A percentile compares a stretch with the other conserved stretches of the same genome.
Conservation (phyloP, 2,888 invertebrate species). For the Leptopilina drosophilae region DNA sequence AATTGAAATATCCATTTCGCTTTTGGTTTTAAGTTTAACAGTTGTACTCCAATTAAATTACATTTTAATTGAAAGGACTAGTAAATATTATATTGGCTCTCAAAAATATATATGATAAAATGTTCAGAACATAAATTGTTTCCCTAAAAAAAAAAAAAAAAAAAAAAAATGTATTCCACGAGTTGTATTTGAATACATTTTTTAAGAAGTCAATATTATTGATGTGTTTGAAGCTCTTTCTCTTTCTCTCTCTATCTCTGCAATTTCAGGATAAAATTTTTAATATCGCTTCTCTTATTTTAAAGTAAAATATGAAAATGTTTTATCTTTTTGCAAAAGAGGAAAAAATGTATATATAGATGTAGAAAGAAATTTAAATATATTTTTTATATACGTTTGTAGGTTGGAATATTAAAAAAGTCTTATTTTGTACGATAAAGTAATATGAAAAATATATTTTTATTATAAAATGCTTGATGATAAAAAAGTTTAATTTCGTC, state of each 20-base stretch:
- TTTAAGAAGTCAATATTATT: slow-evolving; percentile 13
- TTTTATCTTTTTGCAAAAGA: too few relatives aligned
- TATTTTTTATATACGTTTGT: too few relatives aligned
- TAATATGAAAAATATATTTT: too few relatives aligned
- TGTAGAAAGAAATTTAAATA: too few relatives aligned
- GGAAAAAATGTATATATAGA: too few relatives aligned
- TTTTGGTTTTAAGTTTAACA: too few relatives aligned
- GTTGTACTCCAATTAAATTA: too few relatives aligned
- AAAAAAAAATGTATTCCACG: neutral
- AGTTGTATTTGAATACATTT: slow-evolving; percentile 2
- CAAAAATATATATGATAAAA: neutral
- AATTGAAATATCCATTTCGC: too few relatives aligned
- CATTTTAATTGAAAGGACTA: neutral
- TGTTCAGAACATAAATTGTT: neutral
- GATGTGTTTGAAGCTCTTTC: neutral
- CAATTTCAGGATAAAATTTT: neutral
- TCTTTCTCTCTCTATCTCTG: neutral
- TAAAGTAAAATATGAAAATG: neutral
- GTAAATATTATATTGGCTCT: neutral
- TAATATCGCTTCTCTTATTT: neutral
- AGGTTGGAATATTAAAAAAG: too few relatives aligned
- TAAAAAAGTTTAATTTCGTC: too few relatives aligned
- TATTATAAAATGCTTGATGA: too few relatives aligned
- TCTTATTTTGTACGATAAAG: too few relatives aligned
- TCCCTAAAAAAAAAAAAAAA: neutral